These are phyloP conservation scores for Psittacula echo DNA, from an alignment of 2,797 vertebrate species.

Conservation along the genomic window DNA sequence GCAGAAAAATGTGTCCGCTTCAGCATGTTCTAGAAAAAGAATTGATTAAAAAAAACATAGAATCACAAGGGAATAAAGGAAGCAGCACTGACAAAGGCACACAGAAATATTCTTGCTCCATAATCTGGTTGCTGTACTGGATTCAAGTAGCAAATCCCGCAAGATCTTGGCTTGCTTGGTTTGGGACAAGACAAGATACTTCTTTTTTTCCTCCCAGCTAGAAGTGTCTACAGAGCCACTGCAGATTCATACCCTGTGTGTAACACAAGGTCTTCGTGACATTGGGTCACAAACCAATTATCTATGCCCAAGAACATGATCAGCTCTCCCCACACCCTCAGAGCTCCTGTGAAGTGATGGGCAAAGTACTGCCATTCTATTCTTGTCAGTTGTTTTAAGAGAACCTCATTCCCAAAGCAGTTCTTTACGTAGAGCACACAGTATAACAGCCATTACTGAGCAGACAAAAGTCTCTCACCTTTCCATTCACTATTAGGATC, in stretches of 20 bases:
- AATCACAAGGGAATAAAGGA: background rate
- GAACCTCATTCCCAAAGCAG: background rate
- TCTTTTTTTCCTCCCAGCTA: background rate
- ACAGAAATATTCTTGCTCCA: background rate
- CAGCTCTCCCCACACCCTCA: background rate
- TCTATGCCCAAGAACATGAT: background rate
- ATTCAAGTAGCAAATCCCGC: background rate
- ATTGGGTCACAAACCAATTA: background rate
- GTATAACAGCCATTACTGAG: background rate
- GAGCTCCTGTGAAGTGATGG: background rate
- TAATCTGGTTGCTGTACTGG: background rate
- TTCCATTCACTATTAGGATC: slow-evolving; percentile 94
- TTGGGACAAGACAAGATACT: background rate
- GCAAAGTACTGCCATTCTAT: background rate
- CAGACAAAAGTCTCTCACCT: slow-evolving; percentile 76
- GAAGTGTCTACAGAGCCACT: background rate
- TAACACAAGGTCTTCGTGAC: background rate
- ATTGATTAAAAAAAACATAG: background rate
- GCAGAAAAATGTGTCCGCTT: slow-evolving; percentile 97
- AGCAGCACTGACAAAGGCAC: background rate
- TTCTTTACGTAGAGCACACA: background rate
- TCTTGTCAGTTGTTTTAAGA: background rate
- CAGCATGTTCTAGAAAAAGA: slow-evolving; percentile 88
- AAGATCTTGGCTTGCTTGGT: background rate
- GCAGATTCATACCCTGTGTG: background rate